Evolutionary conservation across 2,888 invertebrate species (phyloP).

Genomic region (Esperia sulphurella): DNA sequence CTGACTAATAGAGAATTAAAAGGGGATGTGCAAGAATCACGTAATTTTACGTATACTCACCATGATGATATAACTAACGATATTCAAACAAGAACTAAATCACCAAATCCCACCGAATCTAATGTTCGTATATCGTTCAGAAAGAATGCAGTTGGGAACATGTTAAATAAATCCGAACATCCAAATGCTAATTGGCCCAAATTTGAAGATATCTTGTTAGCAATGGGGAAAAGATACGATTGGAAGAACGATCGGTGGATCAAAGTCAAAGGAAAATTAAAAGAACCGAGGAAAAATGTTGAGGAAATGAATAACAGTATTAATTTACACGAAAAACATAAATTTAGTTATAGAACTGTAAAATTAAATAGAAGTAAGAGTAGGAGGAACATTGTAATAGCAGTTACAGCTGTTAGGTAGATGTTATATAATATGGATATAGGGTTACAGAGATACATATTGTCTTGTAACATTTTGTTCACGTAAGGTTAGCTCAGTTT

Average conservation of each 20-base stretch:
- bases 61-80: constrained; percentile 17
- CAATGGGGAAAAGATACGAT: constrained; percentile 63
- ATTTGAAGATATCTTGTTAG: constrained; percentile 62
- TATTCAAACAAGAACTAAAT: neutral
- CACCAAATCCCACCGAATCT: neutral
- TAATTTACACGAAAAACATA: constrained; percentile 54
- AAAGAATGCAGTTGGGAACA: neutral
- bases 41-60: constrained; percentile 16
- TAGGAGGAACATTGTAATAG: constrained; percentile 66
- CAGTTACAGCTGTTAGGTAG: constrained; percentile 72
- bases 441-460: neutral
- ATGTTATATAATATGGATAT: constrained; percentile 9
- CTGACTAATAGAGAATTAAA: constrained; percentile 26
- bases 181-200: constrained; percentile 50
- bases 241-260: constrained; percentile 75
- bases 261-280: constrained; percentile 57
- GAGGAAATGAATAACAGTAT: constrained; percentile 30
- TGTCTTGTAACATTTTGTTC: neutral
- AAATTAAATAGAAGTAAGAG: constrained; percentile 64
- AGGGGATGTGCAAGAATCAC: constrained; percentile 11
- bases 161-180: constrained; percentile 4
- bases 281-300: constrained; percentile 19
- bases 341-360: constrained; percentile 65
- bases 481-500: no score
- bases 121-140: neutral